A percentile compares a stretch with the other conserved stretches of the same genome.
These are phyloP conservation scores for Serrognathus titanus DNA, from an alignment of 2,888 invertebrate species.

Conservation along the genomic window DNA sequence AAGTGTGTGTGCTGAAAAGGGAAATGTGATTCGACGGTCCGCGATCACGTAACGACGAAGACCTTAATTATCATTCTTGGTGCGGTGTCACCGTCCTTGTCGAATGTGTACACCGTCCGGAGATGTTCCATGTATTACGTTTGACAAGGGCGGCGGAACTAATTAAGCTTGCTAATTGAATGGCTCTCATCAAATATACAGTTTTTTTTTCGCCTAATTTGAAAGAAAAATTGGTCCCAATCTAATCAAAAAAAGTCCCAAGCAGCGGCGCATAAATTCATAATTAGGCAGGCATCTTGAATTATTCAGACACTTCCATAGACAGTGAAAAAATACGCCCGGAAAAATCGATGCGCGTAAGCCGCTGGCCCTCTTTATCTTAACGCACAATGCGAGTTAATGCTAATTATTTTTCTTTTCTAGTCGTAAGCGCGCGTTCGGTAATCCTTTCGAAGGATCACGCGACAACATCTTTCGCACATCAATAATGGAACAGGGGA, in stretches of 20 bases:
- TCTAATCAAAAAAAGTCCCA: slow-evolving; percentile 42
- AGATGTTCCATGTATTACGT: no score
- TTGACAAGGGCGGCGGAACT: slow-evolving; percentile 16
- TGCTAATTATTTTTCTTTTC: no score
- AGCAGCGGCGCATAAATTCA: slow-evolving; percentile 39
- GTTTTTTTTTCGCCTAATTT: slow-evolving; percentile 41
- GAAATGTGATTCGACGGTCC: background rate
- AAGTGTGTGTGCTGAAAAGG: background rate
- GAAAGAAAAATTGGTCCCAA: slow-evolving; percentile 45
- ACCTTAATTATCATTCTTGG: no score
- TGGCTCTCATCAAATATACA: slow-evolving; percentile 44
- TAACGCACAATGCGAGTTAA: no score
- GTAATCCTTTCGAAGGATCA: no score
- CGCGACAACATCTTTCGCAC: slow-evolving; percentile 11
- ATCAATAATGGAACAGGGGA: slow-evolving; percentile 17
- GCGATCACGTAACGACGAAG: background rate
- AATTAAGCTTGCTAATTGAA: slow-evolving; percentile 40
- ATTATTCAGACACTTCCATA: slow-evolving; percentile 28
- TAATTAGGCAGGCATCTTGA: slow-evolving; percentile 37
- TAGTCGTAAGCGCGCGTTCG: no score
- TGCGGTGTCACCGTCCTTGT: no score
- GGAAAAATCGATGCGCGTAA: background rate
- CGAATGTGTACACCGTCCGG: no score
- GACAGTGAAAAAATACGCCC: background rate
- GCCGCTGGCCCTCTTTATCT: no score